Base-by-base conservation (phyloP, 35 echinoderm and acorn worm genomes). In the Anneissia japonica region DNA sequence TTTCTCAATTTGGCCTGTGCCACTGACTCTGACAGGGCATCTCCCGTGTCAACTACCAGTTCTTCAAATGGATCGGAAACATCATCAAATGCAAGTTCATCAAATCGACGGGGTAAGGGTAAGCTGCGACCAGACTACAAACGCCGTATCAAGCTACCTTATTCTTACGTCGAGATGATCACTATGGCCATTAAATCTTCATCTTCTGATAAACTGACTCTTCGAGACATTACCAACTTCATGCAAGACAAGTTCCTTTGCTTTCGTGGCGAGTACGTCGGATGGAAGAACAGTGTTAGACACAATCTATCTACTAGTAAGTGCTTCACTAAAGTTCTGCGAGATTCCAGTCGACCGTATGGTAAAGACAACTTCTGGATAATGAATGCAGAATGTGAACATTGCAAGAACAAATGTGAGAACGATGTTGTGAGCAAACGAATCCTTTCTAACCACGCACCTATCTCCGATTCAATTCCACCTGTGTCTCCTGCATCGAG, bases 131-230 rank as follows among this genome's bases (percentile, higher is more conserved):
- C 84, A 34, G 35, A 84, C 7, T 87, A 94, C 51, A 64, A 43
- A 51, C 64, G 92, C 1, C 89, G 88, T 17, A 81, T 87, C 41
- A 94, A 90, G 35, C 92, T 84, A 0, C 88, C 92, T 1, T 89
- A 86, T 31, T 91, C 95, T 21, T 97, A 93, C 79, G 82, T 88
- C 6, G 95, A 97, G 83, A 79, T 97, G 40, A 97, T 97, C 74
- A 78, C 85, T 23, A 90, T 91, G 73, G 95, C 95, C 11, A 91
- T 97, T 31, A 36, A 82, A 40, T 93, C 95, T 0, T 97, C 95
- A n/a, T 77, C 81, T 19, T 72, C n/a, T 13, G 34, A 73, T 3
- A 89, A 86, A 43, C 72, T 93, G 30, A 97, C 95, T 7, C 84
- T 97, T 32, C 74, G 88, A 7, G 91, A 97, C 38, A 97, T 97